Conservation (phyloP, 2,113 vertebrate genomes). For the Phyllostomus hastatus region DNA sequence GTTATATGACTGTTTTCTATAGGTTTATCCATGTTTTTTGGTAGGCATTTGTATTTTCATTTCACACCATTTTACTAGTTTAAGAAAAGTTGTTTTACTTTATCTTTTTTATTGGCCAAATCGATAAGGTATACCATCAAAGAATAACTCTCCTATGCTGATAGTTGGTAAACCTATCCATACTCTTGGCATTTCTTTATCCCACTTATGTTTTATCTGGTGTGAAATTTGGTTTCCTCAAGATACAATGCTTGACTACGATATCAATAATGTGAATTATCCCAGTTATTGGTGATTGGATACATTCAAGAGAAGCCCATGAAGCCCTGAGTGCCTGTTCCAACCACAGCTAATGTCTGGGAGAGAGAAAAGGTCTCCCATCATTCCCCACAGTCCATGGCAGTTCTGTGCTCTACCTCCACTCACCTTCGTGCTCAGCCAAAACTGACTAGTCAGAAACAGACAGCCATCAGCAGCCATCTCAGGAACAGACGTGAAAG, state of each 20-base stretch:
- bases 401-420: neutral
- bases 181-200: neutral
- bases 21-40: neutral
- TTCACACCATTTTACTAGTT: neutral
- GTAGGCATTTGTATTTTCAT: neutral
- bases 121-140: neutral
- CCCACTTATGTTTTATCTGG: neutral
- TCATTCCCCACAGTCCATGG: neutral
- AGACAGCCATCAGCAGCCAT: no score
- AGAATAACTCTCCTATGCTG: neutral
- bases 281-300: neutral
- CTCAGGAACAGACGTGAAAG: neutral
- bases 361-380: neutral
- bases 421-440: neutral
- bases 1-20: neutral
- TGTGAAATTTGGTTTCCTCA: neutral
- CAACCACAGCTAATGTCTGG: neutral
- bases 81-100: neutral
- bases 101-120: neutral
- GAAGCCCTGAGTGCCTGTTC: neutral
- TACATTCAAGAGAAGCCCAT: neutral
- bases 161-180: neutral
- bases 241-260: neutral
- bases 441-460: neutral
- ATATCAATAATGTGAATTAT: neutral